Evolutionary conservation across 2,888 invertebrate genomes (phyloP).

Genomic region (Drosophila sordidapex): DNA sequence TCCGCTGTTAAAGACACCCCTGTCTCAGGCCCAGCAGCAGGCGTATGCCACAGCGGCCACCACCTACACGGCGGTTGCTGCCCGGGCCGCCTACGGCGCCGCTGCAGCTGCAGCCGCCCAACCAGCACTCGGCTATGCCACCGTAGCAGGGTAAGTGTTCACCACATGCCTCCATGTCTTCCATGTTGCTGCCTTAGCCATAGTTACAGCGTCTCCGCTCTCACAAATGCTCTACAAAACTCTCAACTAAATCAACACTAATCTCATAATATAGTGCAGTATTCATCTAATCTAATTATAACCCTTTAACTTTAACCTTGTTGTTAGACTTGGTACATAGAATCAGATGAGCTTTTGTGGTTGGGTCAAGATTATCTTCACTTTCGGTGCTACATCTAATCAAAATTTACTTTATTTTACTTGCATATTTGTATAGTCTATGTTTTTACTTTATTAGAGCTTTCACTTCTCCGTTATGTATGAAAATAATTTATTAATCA

Average conservation of each 20-base stretch:
- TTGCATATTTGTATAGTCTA: background rate
- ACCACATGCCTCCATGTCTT: constrained; percentile 2
- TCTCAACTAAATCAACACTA: constrained; percentile 4
- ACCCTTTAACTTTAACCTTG: background rate
- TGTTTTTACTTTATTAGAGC: background rate
- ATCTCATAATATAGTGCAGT: background rate
- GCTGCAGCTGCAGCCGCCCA: constrained; percentile 88
- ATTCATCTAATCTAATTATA: background rate
- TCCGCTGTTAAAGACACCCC: constrained; percentile 93
- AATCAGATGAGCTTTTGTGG: background rate
- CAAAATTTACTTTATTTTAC: background rate
- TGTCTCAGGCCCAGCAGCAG: constrained; percentile 93
- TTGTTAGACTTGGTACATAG: constrained; percentile 1
- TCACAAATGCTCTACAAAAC: constrained; percentile 8
- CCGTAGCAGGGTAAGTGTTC: constrained; percentile 88
- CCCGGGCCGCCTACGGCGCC: constrained; percentile 92
- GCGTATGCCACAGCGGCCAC: constrained; percentile 95
- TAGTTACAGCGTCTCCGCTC: constrained; percentile 4
- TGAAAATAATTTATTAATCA: background rate
- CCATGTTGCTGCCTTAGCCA: constrained; percentile 7
- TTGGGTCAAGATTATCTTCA: background rate
- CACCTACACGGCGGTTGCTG: constrained; percentile 94
- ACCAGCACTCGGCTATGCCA: constrained; percentile 88
- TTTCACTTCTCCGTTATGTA: background rate
- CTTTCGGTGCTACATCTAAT: background rate